Base-by-base conservation (phyloP, 2,797 vertebrate genomes). In the Lepus oiostolus region DNA sequence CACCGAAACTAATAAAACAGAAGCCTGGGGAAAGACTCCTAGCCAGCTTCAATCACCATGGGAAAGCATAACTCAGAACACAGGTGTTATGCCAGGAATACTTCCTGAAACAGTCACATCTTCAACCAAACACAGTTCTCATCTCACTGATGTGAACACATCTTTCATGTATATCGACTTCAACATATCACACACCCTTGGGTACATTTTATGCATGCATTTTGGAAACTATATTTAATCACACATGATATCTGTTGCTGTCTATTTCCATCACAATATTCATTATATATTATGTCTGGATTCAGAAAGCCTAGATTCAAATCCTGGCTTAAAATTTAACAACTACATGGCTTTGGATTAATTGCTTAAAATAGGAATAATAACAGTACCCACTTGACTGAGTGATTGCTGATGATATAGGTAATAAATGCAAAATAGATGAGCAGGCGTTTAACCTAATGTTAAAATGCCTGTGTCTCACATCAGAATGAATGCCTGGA, bases 261-360 rank as follows among this genome's bases (percentile, higher is more conserved):
- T 47, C 62, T 68, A 42, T 74, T 67, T 65, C 77, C 62, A 52
- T 77, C 70, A 86, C 8, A 22, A 79, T 14, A 50, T 14, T 76
- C 24, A 17, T 12, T 54, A 8, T 5, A 28, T 26, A 54, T 62
- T 47, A 26, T 4, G 1, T 60, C 22, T 63, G 79, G 32, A 82
- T 63, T 77, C 52, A n/a, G 32, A 21, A 79, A 82, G 52, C 70
- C 83, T 72, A 82, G 71, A 82, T 83, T 95, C 83, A 88, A 65
- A 88, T 58, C 74, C 83, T 32, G 30, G 16, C 54, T 85, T 72
- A 83, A 85, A 38, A 75, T 28, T 30, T 74, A 85, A n/a, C 2
- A 79, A 21, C 65, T 11, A 58, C 7, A 28, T 91, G 65, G 13
- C 24, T 35, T 65, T n/a, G 19, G n/a, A 60, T 72, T 85, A 63